These are phyloP conservation scores for pig (Sus scrofa) DNA, from an alignment of 2,113 vertebrate species.

Conservation along the genomic window T2T-Sscrofa CM000825.6:56951501-56952000, in stretches of 20 bases:
- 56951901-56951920: background rate
- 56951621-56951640: background rate
- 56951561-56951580: background rate
- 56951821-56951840: background rate
- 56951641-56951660: background rate
- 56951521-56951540: background rate
- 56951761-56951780: background rate
- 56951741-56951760: background rate
- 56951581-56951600: background rate
- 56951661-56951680: background rate
- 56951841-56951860: background rate
- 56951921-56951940: background rate
- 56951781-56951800: background rate
- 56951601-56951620: background rate
- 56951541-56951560: background rate
- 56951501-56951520: background rate
- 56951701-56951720: background rate
- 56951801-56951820: background rate
- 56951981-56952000: slow-evolving; percentile 12
- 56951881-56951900: background rate
- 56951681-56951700: background rate
- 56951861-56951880: background rate
- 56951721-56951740: background rate
- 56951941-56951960: background rate
- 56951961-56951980: background rate